Evolutionary conservation across 2,113 vertebrate species (phyloP), one percentile per base, ranked within the genome.

Genomic region (Austrofundulus limnaeus): DNA sequence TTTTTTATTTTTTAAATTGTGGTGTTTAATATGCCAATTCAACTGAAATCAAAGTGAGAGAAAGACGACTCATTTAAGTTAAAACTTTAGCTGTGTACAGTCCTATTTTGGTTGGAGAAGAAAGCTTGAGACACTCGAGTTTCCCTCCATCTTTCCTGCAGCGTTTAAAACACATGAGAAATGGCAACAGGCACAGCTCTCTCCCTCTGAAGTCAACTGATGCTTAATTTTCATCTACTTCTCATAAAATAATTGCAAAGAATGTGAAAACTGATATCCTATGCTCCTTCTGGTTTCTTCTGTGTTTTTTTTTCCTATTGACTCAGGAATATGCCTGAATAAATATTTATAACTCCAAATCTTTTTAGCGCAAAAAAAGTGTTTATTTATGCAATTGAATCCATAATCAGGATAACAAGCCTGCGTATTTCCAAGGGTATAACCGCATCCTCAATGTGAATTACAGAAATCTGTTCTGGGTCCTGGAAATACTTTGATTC

Each of bases 301-400:
- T 17, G 17, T 12, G 57, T 41, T 53, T 51, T 51, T 42, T 41
- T 21, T 38, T 48, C 28, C 61, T 56, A 63, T 82, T 83, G 82
- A 87, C 87, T 84, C 76, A 89, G 85, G 86, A 85, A 87, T 87
- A 90, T 87, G 83, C 91, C 87, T 80, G 81, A 85, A 89, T 92
- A 89, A 91, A 92, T 92, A 92, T 92, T 89, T 88, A 90, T 90
- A 91, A 86, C 76, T 84, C 78, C 80, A 90, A 89, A 90, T 90
- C 86, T 90, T 90, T 91, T 82, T 78, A 84, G 88, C 82, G 86
- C 84, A 88, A 91, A 54, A 91, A 54, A 91, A 88, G 87, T 86
- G 88, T 92, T 93, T 91, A 92, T 91, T 91, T 90, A 91, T 90
- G 88, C 89, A 89, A 89, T 90, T 86, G 87, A 90, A 92, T 91